A percentile compares a stretch with the other conserved stretches of the same genome.
These are phyloP conservation scores for Drosophila kikkawai DNA, from an alignment of 1,140 invertebrate species.

Conservation along the genomic window DNA sequence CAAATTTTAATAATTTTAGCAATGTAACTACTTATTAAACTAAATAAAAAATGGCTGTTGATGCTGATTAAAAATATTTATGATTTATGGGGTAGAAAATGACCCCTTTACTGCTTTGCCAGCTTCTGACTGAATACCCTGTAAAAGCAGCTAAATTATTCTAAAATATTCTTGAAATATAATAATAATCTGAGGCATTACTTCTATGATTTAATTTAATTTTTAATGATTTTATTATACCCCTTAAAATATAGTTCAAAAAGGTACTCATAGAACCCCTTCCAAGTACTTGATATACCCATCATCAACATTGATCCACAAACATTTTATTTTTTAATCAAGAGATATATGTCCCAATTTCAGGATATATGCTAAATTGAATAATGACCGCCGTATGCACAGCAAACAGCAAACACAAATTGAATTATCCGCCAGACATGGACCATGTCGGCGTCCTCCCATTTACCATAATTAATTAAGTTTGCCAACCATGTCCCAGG, in stretches of 20 bases:
- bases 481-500: slow-evolving; percentile 24
- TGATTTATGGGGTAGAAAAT: too few relatives aligned
- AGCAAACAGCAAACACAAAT: slow-evolving; percentile 34
- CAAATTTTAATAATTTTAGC: too few relatives aligned
- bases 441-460: slow-evolving; percentile 1
- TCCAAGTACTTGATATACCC: too few relatives aligned
- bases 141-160: too few relatives aligned
- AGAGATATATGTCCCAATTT: slow-evolving; percentile 12
- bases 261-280: not conserved
- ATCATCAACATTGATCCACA: not conserved
- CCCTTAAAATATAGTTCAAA: not conserved
- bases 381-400: slow-evolving; percentile 25
- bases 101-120: too few relatives aligned
- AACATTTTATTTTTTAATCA: slow-evolving; percentile 22
- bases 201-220: not conserved
- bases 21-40: too few relatives aligned
- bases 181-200: not conserved
- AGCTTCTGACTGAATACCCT: too few relatives aligned
- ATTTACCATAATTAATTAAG: slow-evolving; percentile 56
- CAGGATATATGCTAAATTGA: slow-evolving; percentile 34
- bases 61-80: too few relatives aligned
- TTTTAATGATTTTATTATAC: too few relatives aligned
- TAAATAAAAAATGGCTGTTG: too few relatives aligned
- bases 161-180: too few relatives aligned
- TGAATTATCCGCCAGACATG: slow-evolving; percentile 20